Evolutionary conservation across 2,113 vertebrate genomes (phyloP), one percentile per base, ranked within the genome.

Genomic region (Periophthalmodon schlosseri): DNA sequence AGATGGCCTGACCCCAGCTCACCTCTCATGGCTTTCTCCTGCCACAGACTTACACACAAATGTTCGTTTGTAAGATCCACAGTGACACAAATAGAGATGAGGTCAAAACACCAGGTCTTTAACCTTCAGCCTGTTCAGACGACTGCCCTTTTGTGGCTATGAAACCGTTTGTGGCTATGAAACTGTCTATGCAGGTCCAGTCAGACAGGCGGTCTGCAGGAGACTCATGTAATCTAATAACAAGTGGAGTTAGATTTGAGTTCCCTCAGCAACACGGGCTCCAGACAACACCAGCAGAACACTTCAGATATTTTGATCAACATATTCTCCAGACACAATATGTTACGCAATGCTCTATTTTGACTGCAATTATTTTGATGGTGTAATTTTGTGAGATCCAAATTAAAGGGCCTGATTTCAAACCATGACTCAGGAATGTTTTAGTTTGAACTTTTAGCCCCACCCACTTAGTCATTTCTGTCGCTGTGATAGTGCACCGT

Each of bases 151-250:
- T 76, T 76, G 61, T 83, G 68, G 39, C 39, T 10, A 64, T 64
- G 50, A 75, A 79, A 82, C 63, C 46, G 24, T 75, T 0, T 70
- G 83, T 46, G 57, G n/a, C n/a, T n/a, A n/a, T 80, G 66, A 77
- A 79, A 82, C 63, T 50, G 33, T 75, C 0, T 70, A 81, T 46
- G 57, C 70, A 80, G 61, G 46, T 33, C 57, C 60, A 78, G 79
- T 56, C 78, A 65, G 63, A 36, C 66, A 75, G 72, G n/a, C 69
- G 64, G 81, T 84, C 83, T 82, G 76, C 75, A 60, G 75, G 74
- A 57, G 14, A 52, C 65, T 56, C 64, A 0, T 36, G 13, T 87
- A 77, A 88, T 88, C 56, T n/a, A 88, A 91, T 90, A 58, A 73
- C 87, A 86, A 81, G 70, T 82, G 69, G 57, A 75, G 52, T 72